phyloP scores from a whole-genome alignment of 2,888 invertebrate genomes.

The Odontomyia ornata region DNA sequence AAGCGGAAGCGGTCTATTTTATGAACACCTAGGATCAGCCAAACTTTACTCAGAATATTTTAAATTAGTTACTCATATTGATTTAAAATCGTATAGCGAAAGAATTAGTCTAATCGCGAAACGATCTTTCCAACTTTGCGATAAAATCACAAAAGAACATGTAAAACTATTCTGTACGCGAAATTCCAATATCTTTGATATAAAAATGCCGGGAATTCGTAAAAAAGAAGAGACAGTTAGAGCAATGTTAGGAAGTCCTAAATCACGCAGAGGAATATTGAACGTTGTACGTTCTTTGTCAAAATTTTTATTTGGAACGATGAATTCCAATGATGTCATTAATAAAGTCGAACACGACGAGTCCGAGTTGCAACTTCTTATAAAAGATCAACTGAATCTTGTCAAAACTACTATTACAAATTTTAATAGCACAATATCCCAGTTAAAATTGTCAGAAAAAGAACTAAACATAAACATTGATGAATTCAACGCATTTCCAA shows the following conservation, averaged over 20 bases:
- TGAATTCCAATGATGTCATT: no score
- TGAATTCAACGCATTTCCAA: constrained; percentile 1
- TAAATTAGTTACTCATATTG: constrained; percentile 15
- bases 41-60: not conserved
- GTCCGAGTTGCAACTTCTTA: not conserved
- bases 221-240: constrained; percentile 20
- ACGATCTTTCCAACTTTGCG: constrained; percentile 27
- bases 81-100: not conserved
- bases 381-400: constrained; percentile 11
- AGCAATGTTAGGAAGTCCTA: no score
- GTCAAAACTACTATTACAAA: constrained; percentile 9
- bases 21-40: not conserved
- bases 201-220: constrained; percentile 25
- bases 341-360: no score
- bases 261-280: constrained; percentile 30
- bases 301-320: no score
- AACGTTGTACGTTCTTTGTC: constrained; percentile 30
- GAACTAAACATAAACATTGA: constrained; percentile 3
- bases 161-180: constrained; percentile 35
- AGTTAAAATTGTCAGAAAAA: not conserved
- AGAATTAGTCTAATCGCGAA: not conserved
- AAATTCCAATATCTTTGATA: no score
- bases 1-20: constrained; percentile 15
- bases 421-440: constrained; percentile 19
- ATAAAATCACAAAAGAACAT: constrained; percentile 14